These are phyloP conservation scores for Pycnomerus fuliginosus DNA, from an alignment of 2,888 invertebrate genomes.

Conservation along the genomic window DNA sequence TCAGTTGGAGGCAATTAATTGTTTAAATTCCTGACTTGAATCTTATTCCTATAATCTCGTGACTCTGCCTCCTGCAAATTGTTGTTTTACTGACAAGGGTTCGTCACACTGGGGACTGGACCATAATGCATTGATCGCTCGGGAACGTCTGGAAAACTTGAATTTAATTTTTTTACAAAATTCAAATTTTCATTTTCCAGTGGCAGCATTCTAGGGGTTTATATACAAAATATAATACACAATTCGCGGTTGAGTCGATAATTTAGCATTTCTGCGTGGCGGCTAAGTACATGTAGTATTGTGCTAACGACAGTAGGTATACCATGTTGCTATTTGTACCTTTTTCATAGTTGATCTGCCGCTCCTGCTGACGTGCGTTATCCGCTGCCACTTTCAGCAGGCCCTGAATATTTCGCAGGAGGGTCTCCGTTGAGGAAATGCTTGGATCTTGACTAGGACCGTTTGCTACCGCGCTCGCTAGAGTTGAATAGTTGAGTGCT, in stretches of 20 bases:
- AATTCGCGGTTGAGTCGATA: constrained; percentile 13
- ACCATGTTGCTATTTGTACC: constrained; percentile 66
- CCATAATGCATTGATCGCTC: constrained; percentile 14
- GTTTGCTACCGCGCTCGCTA: constrained; percentile 63
- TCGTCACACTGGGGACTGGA: no score
- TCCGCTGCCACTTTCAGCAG: constrained; percentile 96
- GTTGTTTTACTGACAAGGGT: no score
- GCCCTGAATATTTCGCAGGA: constrained; percentile 93
- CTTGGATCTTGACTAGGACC: constrained; percentile 58
- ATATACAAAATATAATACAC: constrained; percentile 19
- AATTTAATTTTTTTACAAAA: constrained; percentile 14
- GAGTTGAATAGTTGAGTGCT: constrained; percentile 79
- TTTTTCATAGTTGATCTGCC: constrained; percentile 96
- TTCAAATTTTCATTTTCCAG: constrained; percentile 16
- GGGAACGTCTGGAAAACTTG: constrained; percentile 14
- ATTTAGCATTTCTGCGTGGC: constrained; percentile 51
- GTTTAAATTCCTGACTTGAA: no score
- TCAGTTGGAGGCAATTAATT: no score
- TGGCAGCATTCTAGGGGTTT: constrained; percentile 7
- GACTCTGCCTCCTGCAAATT: no score
- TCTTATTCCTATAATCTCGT: no score
- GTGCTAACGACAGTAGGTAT: constrained; percentile 53
- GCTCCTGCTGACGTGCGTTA: constrained; percentile 93
- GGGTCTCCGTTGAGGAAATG: constrained; percentile 86
- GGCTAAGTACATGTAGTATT: constrained; percentile 54